A percentile compares a stretch with the other conserved stretches of the same genome.
Conservation (phyloP, 1,140 invertebrate species). For the Cardiocondyla obscurior region DNA sequence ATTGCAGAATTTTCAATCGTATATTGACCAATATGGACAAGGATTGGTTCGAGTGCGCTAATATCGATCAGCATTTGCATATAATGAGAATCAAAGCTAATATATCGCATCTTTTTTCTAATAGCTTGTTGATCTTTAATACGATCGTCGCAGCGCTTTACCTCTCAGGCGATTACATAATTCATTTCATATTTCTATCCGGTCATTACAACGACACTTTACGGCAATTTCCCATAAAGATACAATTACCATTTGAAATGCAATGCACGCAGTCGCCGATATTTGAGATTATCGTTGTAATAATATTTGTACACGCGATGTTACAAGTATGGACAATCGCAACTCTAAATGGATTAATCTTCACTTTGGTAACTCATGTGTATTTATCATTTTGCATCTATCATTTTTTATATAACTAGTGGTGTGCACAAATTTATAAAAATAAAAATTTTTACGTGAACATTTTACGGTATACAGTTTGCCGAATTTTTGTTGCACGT, state of each 20-base stretch:
- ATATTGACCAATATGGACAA: neutral
- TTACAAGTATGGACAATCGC: neutral
- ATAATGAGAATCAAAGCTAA: constrained; percentile 7
- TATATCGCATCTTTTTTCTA: neutral
- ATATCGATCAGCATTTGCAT: neutral
- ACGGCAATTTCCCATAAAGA: constrained; percentile 5
- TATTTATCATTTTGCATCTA: neutral
- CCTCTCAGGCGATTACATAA: neutral
- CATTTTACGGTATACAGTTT: neutral
- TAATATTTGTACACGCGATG: neutral
- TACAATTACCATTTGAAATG: neutral
- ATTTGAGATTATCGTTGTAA: neutral
- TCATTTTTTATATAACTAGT: neutral
- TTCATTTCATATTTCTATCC: neutral
- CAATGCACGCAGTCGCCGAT: constrained; percentile 20
- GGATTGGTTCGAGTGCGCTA: neutral
- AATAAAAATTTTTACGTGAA: neutral
- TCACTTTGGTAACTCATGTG: constrained; percentile 8
- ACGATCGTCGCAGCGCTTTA: neutral
- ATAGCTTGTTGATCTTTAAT: neutral
- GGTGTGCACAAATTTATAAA: neutral
- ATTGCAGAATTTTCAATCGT: neutral
- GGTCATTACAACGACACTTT: neutral
- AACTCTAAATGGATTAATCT: neutral
- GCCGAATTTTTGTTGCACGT: no score